These are phyloP conservation scores for Jacana jacana DNA, from an alignment of 2,113 vertebrate species.

Conservation along the genomic window DNA sequence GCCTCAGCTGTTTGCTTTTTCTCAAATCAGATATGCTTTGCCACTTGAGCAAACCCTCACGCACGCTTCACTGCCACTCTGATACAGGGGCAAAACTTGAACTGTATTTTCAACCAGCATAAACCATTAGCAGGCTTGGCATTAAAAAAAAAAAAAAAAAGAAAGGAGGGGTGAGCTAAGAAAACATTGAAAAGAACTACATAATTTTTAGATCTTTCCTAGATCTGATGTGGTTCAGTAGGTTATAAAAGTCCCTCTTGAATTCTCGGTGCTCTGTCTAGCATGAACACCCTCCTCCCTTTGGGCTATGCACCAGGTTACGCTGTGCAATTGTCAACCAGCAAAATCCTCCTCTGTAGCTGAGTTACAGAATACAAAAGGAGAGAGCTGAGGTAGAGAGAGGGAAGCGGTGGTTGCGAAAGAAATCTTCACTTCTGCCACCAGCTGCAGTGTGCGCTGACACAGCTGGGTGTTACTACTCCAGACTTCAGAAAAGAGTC, in stretches of 20 bases:
- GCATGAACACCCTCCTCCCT: conserved; percentile 36
- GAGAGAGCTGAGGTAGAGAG: not conserved
- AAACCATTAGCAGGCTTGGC: not conserved
- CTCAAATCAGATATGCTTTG: conserved; percentile 14
- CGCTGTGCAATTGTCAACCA: not conserved
- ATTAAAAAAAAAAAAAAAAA: not conserved
- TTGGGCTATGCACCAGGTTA: not conserved
- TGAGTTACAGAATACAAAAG: not conserved
- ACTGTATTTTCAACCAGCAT: not conserved
- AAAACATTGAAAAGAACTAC: not conserved
- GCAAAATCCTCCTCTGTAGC: not conserved
- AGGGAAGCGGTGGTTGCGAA: not conserved
- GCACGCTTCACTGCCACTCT: not conserved
- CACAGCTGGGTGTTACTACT: not conserved
- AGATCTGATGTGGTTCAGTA: conserved; percentile 31
- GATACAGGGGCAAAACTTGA: not conserved
- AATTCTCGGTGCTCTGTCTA: conserved; percentile 56
- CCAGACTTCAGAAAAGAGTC: not conserved
- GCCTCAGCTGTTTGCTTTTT: conserved; percentile 14
- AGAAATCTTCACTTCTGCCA: not conserved
- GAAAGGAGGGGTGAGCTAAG: not conserved
- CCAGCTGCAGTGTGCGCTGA: not conserved
- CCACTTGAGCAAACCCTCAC: conserved; percentile 25
- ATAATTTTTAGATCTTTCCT: conserved; percentile 29
- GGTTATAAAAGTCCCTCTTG: conserved; percentile 15